Evolutionary conservation across 2,888 invertebrate genomes (phyloP).

Genomic region (Anthophora plumipes): DNA sequence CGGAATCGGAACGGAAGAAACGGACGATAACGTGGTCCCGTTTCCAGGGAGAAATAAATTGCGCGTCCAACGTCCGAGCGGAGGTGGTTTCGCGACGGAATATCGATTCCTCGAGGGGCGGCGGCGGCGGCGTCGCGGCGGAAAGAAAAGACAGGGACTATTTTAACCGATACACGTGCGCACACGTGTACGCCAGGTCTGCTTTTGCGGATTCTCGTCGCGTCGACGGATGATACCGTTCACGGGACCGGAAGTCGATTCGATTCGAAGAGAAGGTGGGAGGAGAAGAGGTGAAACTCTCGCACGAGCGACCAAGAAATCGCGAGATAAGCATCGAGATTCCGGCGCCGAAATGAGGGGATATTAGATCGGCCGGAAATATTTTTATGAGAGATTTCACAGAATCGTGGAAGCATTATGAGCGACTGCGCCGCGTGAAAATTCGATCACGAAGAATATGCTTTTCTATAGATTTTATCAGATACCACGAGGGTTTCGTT

Average conservation of each 20-base stretch:
- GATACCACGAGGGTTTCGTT: background rate
- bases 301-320: slow-evolving; percentile 76
- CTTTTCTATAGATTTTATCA: background rate
- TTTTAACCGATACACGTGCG: slow-evolving; percentile 65
- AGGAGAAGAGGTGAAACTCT: slow-evolving; percentile 38
- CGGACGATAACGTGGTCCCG: slow-evolving; percentile 51
- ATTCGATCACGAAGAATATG: background rate
- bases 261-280: slow-evolving; percentile 59
- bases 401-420: background rate
- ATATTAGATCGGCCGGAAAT: slow-evolving; percentile 43
- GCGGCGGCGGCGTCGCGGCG: slow-evolving; percentile 31
- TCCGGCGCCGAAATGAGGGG: slow-evolving; percentile 41
- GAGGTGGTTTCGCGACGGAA: slow-evolving; percentile 62
- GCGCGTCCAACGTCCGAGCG: slow-evolving; percentile 56
- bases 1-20: slow-evolving; percentile 36
- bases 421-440: background rate
- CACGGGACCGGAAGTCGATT: slow-evolving; percentile 72
- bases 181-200: slow-evolving; percentile 25
- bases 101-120: slow-evolving; percentile 71
- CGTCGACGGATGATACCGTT: slow-evolving; percentile 72
- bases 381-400: slow-evolving; percentile 40
- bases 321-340: slow-evolving; percentile 73
- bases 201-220: slow-evolving; percentile 64
- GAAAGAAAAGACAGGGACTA: slow-evolving; percentile 47
- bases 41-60: slow-evolving; percentile 67